These are phyloP conservation scores for Tiliacea aurago DNA, from an alignment of 2,888 invertebrate species.

Conservation along the genomic window DNA sequence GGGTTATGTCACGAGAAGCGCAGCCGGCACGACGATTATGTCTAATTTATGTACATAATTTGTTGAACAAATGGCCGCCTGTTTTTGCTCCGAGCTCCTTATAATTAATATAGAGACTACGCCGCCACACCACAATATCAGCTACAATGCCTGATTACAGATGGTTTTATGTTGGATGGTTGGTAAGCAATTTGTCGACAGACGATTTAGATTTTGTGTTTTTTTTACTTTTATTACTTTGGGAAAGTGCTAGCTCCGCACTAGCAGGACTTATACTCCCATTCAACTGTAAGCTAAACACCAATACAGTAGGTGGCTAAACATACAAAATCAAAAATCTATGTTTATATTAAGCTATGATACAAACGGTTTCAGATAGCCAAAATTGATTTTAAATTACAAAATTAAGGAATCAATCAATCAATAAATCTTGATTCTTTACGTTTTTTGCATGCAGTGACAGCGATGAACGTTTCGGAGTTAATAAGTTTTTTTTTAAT, in stretches of 20 bases:
- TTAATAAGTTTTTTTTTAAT: no score
- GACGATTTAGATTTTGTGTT: neutral
- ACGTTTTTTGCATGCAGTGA: neutral
- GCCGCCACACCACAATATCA: conserved; percentile 49
- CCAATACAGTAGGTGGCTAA: no score
- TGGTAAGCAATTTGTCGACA: neutral
- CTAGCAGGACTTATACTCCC: no score
- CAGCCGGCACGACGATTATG: conserved; percentile 72
- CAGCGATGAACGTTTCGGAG: neutral
- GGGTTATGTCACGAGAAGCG: conserved; percentile 61
- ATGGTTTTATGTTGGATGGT: conserved; percentile 5
- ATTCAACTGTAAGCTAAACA: no score
- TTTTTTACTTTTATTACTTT: no score
- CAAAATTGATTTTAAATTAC: no score
- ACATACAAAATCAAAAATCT: no score
- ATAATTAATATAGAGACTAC: conserved; percentile 68
- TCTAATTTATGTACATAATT: conserved; percentile 79
- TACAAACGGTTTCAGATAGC: no score
- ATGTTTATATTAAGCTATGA: no score
- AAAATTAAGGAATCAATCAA: no score
- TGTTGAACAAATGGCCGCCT: conserved; percentile 68
- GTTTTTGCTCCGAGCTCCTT: conserved; percentile 68
- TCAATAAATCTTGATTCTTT: no score
- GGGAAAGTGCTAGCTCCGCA: neutral
- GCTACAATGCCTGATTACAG: conserved; percentile 44